Evolutionary conservation across 2,797 vertebrate genomes (phyloP), one percentile per base, ranked within the genome.

Genomic region (Coccyzus lansbergi): DNA sequence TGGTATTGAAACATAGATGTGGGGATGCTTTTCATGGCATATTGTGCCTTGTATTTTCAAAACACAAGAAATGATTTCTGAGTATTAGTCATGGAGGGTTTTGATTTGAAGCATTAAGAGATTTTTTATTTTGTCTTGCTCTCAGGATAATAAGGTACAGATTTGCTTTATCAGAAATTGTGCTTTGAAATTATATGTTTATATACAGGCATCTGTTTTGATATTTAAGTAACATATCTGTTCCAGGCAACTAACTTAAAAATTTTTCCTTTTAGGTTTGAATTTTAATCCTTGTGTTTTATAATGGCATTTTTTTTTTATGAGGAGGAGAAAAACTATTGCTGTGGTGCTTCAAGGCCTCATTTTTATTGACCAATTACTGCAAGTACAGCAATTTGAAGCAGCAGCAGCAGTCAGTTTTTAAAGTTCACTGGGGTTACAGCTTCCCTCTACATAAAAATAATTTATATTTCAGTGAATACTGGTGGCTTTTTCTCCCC

Each of bases 401-500:
- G 71, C 34, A 44, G 38, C 31, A 58, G n/a, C 34, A 44, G 38
- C 31, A 58, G n/a, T 68, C 33, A 4, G 26, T 83, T 74, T 84
- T 91, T 95, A 88, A 94, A 94, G 93, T 94, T 96, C 80, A 83
- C 48, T 79, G 65, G 26, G 77, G 59, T 56, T 85, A 69, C 36
- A 86, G 52, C 48, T 86, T 33, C 69, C 36, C 31, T 0, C 0
- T 56, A 58, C 53, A 33, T 95, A 92, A 92, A 94, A 91, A 31
- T 63, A 92, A 78, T 90, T 91, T 82, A 69, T 63, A 59, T 51
- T 48, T 82, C 0, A 48, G 31, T 70, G 70, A 72, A 69, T 88
- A 55, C 31, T 1, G 0, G 12, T 55, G 55, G 46, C 6, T 0
- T 25, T 85, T 89, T 65, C 78, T 62, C 2, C 15, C 48, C 21